A percentile compares a stretch with the other conserved stretches of the same genome.
phyloP scores from a whole-genome alignment of 2,113 vertebrate genomes.

The Pandion haliaetus region DNA sequence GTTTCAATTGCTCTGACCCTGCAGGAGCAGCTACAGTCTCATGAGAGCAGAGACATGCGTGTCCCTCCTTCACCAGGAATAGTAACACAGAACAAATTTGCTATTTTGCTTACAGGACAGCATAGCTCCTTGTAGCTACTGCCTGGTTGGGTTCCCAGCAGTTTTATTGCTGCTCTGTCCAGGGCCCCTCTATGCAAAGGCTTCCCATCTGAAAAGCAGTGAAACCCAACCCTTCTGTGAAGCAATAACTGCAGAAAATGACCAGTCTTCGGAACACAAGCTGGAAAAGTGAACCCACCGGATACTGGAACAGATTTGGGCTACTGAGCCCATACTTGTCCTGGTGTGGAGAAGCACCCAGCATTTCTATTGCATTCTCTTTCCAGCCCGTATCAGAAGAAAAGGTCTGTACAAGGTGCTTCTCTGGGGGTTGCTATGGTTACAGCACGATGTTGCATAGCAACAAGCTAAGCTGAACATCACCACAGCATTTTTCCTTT shows the following conservation, averaged over 20 bases:
- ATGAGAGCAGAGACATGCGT: background rate
- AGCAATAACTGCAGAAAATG: background rate
- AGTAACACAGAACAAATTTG: background rate
- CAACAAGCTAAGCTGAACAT: slow-evolving; percentile 67
- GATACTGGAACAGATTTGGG: background rate
- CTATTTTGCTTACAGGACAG: background rate
- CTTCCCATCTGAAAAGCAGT: background rate
- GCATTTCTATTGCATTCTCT: background rate
- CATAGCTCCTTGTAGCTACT: background rate
- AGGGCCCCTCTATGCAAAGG: background rate
- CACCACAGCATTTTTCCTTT: slow-evolving; percentile 24
- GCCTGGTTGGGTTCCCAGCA: background rate
- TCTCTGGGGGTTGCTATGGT: slow-evolving; percentile 62
- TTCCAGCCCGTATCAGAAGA: background rate
- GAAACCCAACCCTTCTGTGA: background rate
- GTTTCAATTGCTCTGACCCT: background rate
- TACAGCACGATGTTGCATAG: slow-evolving; percentile 70
- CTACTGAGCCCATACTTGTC: background rate
- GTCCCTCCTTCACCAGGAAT: background rate
- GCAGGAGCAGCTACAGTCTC: background rate
- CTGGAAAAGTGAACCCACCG: background rate
- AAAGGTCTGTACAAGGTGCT: background rate
- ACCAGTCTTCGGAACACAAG: background rate
- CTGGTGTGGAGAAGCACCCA: background rate
- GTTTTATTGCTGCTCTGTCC: background rate